phyloP scores from a whole-genome alignment of 1,140 invertebrate species.

The Hycleus cichorii region DNA sequence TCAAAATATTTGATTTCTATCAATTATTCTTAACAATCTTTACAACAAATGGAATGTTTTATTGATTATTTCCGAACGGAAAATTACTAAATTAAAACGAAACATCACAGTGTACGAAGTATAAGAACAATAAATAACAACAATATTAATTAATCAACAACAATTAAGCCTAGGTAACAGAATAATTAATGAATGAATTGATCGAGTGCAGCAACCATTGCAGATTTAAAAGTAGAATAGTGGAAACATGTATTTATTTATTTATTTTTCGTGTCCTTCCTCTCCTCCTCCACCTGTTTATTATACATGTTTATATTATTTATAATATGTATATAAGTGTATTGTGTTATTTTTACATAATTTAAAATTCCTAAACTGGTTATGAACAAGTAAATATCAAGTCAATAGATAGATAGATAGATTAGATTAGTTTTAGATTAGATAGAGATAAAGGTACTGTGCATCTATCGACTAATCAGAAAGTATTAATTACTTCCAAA shows the following conservation, averaged over 20 bases:
- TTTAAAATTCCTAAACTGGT: constrained; percentile 29
- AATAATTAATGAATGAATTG: background rate
- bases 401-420: too few species aligned
- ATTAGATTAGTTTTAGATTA: too few species aligned
- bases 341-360: constrained; percentile 18
- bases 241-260: background rate
- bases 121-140: background rate
- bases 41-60: constrained; percentile 22
- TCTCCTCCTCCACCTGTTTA: too few species aligned
- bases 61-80: background rate
- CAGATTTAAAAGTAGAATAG: constrained; percentile 21
- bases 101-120: background rate
- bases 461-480: constrained; percentile 20
- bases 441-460: constrained; percentile 31
- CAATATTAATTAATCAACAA: background rate
- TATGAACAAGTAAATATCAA: constrained; percentile 28
- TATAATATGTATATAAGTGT: constrained; percentile 21
- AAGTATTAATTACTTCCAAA: background rate
- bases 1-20: constrained; percentile 21
- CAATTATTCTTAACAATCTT: background rate
- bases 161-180: background rate
- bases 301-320: background rate
- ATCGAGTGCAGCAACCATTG: constrained; percentile 31
- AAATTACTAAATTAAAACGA: background rate
- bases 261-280: background rate